Base-by-base conservation (phyloP, 1,140 invertebrate genomes). In the Drosophila ercepeae region DNA sequence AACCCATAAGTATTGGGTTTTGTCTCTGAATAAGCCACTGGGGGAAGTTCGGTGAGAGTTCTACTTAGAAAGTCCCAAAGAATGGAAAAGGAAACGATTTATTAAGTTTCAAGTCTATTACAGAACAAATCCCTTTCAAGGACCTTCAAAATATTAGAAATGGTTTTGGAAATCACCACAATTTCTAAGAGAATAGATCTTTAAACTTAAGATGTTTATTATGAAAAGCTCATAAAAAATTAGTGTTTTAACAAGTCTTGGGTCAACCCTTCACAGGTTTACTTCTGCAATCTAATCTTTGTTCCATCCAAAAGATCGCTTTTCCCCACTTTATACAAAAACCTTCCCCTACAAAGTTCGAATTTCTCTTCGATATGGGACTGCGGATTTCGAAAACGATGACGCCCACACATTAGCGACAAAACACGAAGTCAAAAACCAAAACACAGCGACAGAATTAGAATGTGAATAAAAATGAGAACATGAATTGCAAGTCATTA, bases 371-470 rank as follows among this genome's bases (percentile, higher is more conserved):
- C 68, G 63, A 58, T 14, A 0, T 8, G 16, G 39, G 6, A 16
- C 39, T 42, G 39, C 39, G 39, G 16, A 67, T 3, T 65, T 75
- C 79, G 71, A 86, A 67, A 76, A 67, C 52, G 67, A 88, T 88
- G 73, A 88, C 82, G 77, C 77, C 76, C 82, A 81, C 78, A 72
- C 53, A 77, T 70, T 52, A 25, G 67, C 21, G 57, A 65, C n/a
- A 44, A 58, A 42, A 42, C 16, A 51, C 5, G 25, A 29, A 59
- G 39, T 51, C 51, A 74, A 39, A 29, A 50, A 32, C 21, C 55
- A 55, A 58, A 68, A 21, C 51, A 71, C 73, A 60, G 45, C 59
- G 27, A 25, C 54, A 27, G 55, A 51, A 51, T n/a, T 23, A 64
- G 42, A 64, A 39, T 64, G 60, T 49, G 60, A 61, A 39, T 41